Evolutionary conservation across 2,888 invertebrate species (phyloP).

Genomic region (Protodeltote pygarga): DNA sequence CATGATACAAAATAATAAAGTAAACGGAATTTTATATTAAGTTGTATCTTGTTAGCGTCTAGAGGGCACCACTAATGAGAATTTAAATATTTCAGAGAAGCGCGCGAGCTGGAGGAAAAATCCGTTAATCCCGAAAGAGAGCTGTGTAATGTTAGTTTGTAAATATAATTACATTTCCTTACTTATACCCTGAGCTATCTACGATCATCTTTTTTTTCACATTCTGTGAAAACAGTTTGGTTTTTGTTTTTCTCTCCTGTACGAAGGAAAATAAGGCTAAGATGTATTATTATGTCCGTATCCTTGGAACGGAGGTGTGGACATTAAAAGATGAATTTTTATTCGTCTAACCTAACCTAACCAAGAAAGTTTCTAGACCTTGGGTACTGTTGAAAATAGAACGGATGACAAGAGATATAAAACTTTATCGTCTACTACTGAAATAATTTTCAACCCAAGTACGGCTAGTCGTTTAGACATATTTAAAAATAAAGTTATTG

Average conservation of each 20-base stretch:
- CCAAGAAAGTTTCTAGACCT: no score
- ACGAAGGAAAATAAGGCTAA: no score
- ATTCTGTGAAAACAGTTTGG: background rate
- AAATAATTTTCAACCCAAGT: no score
- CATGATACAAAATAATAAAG: slow-evolving; percentile 47
- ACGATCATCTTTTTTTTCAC: background rate
- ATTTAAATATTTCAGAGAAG: slow-evolving; percentile 62
- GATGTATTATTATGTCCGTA: no score
- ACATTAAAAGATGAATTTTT: no score
- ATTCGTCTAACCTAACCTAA: no score
- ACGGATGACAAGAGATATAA: no score
- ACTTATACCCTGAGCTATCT: slow-evolving; percentile 6
- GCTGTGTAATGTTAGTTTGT: slow-evolving; percentile 23
- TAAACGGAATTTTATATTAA: slow-evolving; percentile 57
- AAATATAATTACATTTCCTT: slow-evolving; percentile 39
- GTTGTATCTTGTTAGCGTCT: slow-evolving; percentile 53
- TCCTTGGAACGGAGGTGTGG: no score
- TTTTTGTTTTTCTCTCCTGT: background rate
- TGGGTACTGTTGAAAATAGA: no score
- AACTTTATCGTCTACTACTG: no score
- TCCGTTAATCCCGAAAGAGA: slow-evolving; percentile 46
- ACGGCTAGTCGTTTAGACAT: no score
- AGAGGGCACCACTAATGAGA: slow-evolving; percentile 59
- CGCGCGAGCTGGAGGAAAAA: slow-evolving; percentile 43
- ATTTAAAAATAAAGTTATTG: no score